phyloP scores from a whole-genome alignment of 2,797 vertebrate genomes.

The Chloroceryle inda region DNA sequence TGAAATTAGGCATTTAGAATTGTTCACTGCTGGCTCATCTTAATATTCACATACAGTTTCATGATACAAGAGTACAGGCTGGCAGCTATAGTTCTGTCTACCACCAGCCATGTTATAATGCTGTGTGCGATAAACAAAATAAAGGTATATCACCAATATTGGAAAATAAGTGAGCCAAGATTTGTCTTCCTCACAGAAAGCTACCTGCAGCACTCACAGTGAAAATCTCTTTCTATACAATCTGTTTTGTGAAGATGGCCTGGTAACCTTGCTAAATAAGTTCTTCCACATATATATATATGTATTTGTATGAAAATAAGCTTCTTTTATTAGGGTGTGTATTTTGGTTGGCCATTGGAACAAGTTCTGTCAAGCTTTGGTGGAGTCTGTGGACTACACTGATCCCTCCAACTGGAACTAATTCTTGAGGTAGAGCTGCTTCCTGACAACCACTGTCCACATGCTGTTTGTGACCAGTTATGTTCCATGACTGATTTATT shows the following conservation, averaged over 20 bases:
- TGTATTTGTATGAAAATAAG: neutral
- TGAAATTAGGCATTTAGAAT: neutral
- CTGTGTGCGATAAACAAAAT: neutral
- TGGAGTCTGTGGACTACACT: neutral
- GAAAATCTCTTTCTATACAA: neutral
- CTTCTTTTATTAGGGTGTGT: neutral
- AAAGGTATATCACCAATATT: neutral
- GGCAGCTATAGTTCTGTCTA: neutral
- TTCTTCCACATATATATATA: neutral
- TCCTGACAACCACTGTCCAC: neutral
- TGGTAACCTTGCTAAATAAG: neutral
- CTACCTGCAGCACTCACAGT: neutral
- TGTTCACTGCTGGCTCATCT: neutral
- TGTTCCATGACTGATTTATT: neutral
- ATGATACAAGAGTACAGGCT: neutral
- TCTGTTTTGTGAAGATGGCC: neutral
- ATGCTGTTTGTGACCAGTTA: neutral
- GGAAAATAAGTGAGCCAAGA: neutral
- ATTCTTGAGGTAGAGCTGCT: neutral
- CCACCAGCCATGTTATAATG: neutral
- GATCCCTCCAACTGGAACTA: neutral
- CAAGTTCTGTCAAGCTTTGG: neutral
- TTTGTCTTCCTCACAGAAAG: neutral
- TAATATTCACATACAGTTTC: neutral
- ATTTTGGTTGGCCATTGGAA: neutral